Evolutionary conservation across 2,113 vertebrate genomes (phyloP), one percentile per base, ranked within the genome.

Genomic region (Siniperca knerii): DNA sequence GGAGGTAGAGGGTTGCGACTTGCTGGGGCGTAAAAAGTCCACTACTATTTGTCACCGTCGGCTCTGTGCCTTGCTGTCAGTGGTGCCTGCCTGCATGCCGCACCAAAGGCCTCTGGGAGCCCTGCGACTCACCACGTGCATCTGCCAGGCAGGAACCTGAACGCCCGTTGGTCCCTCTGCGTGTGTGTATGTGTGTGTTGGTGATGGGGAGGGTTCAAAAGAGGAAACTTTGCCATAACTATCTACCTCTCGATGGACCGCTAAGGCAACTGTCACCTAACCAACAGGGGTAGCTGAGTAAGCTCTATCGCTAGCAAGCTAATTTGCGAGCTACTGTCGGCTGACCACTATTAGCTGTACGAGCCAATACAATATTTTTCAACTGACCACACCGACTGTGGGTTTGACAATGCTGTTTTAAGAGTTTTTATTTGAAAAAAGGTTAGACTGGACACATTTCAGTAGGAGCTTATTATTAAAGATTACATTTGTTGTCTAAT

Each of bases 1-100:
- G 23, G 62, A 21, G 44, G 58, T 16, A 65, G 60, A 83, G 75
- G 72, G 79, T 6, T 84, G 83, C 2, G 58, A 92, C 80, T 84
- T 81, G 81, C 83, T 82, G 69, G 87, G 88, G 90, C 77, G 60
- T 88, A 89, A 92, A 86, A 84, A 89, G 90, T 91, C 92, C 84
- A 84, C 82, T 77, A 72, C 87, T 69, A 93, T 94, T 92, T 92
- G 92, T 95, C 93, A 92, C 84, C 33, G 75, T 85, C 65, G 42
- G 61, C 77, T 87, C 60, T 70, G 64, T 61, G 79, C 78, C 52
- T 80, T 61, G 83, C 89, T 90, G 91, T 92, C 90, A 87, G 68
- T 60, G 79, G 73, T 6, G 64, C 75, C 72, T 9, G 64, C 72
- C 73, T 75, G 81, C 70, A 85, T 77, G 78, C 75, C 13, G 79